Conservation (phyloP, 2,797 vertebrate genomes). For the Mormyrus proboscirostris region DNA sequence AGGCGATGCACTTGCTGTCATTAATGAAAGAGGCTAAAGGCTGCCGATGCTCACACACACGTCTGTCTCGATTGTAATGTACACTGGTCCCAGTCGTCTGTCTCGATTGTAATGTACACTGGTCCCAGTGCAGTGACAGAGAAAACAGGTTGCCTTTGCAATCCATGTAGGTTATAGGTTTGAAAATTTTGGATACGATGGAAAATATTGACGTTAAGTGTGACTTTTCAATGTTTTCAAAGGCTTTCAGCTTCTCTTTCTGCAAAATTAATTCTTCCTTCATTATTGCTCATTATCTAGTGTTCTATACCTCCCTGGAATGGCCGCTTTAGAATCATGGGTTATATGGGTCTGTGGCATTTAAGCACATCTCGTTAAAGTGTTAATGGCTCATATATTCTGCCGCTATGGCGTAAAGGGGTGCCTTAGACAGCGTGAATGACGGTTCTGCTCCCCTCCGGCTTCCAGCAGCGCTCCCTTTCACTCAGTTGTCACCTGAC, state of each 20-base stretch:
- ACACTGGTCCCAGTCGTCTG: neutral
- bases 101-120: neutral
- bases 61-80: neutral
- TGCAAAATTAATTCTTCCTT: neutral
- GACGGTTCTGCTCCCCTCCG: neutral
- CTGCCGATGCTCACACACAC: too few species aligned
- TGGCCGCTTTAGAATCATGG: neutral
- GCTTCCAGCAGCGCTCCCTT: neutral
- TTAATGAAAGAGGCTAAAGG: neutral
- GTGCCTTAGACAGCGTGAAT: neutral
- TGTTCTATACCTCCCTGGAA: neutral
- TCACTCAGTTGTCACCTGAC: slow-evolving; percentile 20
- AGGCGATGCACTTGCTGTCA: neutral
- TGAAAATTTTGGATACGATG: neutral
- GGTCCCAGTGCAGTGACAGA: neutral
- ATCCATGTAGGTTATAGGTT: neutral
- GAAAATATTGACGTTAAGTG: neutral
- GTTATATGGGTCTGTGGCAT: neutral
- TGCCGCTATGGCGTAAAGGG: neutral
- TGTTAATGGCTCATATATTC: neutral
- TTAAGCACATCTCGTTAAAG: neutral
- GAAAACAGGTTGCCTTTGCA: neutral
- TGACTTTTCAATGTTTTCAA: neutral
- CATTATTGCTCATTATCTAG: neutral
- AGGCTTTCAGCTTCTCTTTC: neutral